Evolutionary conservation across 1,140 invertebrate genomes (phyloP).

Genomic region (Drosophila pseudoobscura): DNA sequence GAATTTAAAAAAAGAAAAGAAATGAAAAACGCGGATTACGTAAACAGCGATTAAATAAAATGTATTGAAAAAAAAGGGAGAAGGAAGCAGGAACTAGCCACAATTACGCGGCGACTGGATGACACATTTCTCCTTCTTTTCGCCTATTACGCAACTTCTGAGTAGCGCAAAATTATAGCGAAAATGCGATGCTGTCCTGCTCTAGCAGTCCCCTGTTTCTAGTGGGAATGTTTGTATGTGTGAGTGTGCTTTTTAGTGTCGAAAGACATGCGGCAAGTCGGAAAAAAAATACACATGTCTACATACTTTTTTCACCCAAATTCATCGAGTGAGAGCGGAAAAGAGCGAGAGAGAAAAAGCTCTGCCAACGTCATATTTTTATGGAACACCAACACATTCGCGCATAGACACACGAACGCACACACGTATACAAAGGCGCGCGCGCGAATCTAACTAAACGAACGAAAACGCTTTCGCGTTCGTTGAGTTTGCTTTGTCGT

Average conservation of each 20-base stretch:
- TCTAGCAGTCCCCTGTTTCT: slow-evolving; percentile 47
- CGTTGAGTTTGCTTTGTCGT: slow-evolving; percentile 66
- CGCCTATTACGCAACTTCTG: slow-evolving; percentile 76
- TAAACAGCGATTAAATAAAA: slow-evolving; percentile 50
- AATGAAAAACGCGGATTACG: slow-evolving; percentile 58
- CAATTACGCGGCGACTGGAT: slow-evolving; percentile 42
- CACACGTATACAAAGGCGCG: slow-evolving; percentile 10
- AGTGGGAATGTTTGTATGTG: slow-evolving; percentile 31
- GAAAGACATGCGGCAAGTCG: slow-evolving; percentile 57
- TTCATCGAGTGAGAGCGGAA: slow-evolving; percentile 15
- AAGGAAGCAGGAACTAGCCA: slow-evolving; percentile 67
- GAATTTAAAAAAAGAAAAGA: slow-evolving; percentile 22
- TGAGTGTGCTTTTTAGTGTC: slow-evolving; percentile 70
- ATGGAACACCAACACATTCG: slow-evolving; percentile 54
- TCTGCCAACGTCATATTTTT: slow-evolving; percentile 76
- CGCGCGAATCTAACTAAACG: slow-evolving; percentile 49
- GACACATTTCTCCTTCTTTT: slow-evolving; percentile 70
- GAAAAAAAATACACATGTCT: slow-evolving; percentile 58
- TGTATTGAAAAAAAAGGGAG: slow-evolving; percentile 30
- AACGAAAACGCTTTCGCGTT: slow-evolving; percentile 63
- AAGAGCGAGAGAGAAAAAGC: slow-evolving; percentile 47
- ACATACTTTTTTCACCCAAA: slow-evolving; percentile 70
- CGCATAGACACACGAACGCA: slow-evolving; percentile 9
- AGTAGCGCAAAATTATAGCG: slow-evolving; percentile 56
- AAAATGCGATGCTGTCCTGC: slow-evolving; percentile 24